Conservation (phyloP, 1,140 invertebrate species). For the Pristionchus pacificus region DNA sequence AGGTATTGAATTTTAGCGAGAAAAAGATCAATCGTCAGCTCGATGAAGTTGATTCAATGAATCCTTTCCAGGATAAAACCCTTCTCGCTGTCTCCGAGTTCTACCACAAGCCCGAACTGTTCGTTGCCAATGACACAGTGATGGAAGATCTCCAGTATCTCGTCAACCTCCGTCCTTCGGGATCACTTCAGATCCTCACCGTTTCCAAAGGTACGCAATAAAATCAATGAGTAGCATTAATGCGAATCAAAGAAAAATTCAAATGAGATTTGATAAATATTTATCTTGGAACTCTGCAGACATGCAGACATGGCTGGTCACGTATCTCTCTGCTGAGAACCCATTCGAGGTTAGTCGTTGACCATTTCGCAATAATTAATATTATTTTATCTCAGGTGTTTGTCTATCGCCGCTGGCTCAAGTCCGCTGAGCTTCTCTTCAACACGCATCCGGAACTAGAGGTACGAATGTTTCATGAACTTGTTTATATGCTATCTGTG, state of each 20-base stretch:
- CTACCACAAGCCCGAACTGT: conserved; percentile 56
- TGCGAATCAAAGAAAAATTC: neutral
- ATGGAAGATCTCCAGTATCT: conserved; percentile 55
- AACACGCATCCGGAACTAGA: conserved; percentile 32
- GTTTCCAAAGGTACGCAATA: conserved; percentile 36
- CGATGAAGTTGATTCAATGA: neutral
- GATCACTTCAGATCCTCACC: conserved; percentile 44
- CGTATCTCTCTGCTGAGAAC: conserved; percentile 53
- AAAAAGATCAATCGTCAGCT: too few species aligned
- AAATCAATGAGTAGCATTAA: neutral
- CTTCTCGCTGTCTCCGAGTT: conserved; percentile 52
- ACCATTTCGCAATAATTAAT: neutral
- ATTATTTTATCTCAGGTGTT: conserved; percentile 27
- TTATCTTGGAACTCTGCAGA: conserved; percentile 36
- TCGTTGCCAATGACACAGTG: conserved; percentile 52
- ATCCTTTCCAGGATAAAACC: conserved; percentile 39
- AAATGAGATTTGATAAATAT: neutral
- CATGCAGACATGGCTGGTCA: conserved; percentile 55
- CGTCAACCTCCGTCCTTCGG: conserved; percentile 49
- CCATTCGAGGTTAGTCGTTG: conserved; percentile 47
- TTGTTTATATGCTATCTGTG: too few species aligned
- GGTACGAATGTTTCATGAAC: neutral
- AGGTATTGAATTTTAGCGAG: neutral
- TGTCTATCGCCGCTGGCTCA: conserved; percentile 42
- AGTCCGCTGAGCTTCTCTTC: conserved; percentile 51